Percentiles rank a stretch among this genome's conserved stretches.
Evolutionary conservation across 2,797 vertebrate species (phyloP).

Genomic region (Danio albolineatus): DNA sequence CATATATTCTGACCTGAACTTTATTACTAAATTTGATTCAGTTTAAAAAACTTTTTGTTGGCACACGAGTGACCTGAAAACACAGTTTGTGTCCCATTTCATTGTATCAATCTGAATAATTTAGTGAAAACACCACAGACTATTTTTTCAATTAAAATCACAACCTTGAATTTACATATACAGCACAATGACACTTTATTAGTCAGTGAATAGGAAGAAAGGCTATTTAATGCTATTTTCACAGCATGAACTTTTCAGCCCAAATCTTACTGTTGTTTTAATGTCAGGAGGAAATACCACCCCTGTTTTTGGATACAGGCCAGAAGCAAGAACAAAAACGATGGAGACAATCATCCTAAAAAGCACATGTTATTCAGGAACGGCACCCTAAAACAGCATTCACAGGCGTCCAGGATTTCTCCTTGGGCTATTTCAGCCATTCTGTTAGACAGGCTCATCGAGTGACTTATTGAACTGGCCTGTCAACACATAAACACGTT

Average conservation of each 20-base stretch:
- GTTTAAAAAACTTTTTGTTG: too few species aligned
- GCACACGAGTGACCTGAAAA: too few species aligned
- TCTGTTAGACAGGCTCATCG: background rate
- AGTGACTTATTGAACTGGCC: constrained; percentile 1
- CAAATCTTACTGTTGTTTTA: constrained; percentile 31
- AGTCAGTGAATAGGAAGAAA: background rate
- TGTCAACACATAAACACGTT: background rate
- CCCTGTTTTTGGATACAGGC: constrained; percentile 36
- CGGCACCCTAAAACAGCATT: background rate
- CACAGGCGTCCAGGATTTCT: background rate
- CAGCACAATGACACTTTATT: too few species aligned
- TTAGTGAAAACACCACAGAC: too few species aligned
- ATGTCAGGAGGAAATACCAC: constrained; percentile 38
- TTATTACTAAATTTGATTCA: too few species aligned
- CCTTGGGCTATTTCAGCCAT: constrained; percentile 23
- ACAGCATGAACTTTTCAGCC: background rate
- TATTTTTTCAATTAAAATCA: too few species aligned
- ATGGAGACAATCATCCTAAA: background rate
- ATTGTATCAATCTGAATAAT: too few species aligned
- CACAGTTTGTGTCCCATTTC: too few species aligned
- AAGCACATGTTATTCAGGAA: background rate
- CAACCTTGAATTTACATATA: too few species aligned
- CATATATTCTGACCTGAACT: too few species aligned
- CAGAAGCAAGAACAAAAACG: constrained; percentile 20
- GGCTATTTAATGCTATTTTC: background rate